Conservation (phyloP, 2,888 invertebrate species). For the Tenodera sinensis region DNA sequence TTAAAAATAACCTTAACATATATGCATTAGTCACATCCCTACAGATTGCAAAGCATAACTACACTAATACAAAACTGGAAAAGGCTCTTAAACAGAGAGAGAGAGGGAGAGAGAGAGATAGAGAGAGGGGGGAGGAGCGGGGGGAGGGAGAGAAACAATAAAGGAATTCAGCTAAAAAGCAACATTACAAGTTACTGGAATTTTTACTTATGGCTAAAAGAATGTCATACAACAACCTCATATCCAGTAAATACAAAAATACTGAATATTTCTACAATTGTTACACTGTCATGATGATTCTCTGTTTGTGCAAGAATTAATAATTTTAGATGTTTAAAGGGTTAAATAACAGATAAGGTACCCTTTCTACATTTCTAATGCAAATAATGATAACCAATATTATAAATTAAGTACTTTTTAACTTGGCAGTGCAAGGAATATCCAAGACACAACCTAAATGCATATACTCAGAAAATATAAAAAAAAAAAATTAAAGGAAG, state of each 20-base stretch:
- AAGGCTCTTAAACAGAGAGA: neutral
- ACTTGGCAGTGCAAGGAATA: neutral
- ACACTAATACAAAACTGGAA: neutral
- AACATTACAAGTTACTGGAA: neutral
- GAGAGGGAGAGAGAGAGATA: too few relatives aligned
- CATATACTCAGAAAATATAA: neutral
- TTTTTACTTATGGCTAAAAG: neutral
- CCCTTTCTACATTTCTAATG: neutral
- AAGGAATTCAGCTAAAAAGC: neutral
- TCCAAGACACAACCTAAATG: constrained; percentile 10
- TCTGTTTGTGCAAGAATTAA: constrained; percentile 1
- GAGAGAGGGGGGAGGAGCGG: too few relatives aligned
- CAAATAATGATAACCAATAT: neutral
- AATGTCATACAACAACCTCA: neutral
- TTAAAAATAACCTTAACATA: neutral
- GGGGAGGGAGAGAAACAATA: neutral
- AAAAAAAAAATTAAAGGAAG: neutral
- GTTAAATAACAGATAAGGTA: neutral
- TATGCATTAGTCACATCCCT: neutral
- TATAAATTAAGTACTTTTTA: constrained; percentile 12
- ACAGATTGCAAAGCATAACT: neutral
- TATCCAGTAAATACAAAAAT: neutral
- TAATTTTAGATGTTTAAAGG: neutral
- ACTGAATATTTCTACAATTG: constrained; percentile 1
- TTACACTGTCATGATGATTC: neutral